These are phyloP conservation scores for Leptopilina syphax DNA, from an alignment of 2,888 invertebrate species.

Conservation along the genomic window DNA sequence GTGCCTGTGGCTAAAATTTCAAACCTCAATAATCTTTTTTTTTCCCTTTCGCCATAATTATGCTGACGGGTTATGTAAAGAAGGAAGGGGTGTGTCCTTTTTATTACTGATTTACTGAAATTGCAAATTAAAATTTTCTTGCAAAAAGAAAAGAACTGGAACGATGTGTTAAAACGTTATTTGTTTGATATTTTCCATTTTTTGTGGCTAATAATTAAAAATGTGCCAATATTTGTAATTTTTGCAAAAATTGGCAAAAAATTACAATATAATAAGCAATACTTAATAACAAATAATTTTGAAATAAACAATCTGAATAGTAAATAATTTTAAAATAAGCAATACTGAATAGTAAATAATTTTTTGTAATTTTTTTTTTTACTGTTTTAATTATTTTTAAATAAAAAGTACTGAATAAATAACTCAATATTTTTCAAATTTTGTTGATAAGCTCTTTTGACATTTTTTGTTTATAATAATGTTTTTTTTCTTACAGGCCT, in stretches of 20 bases:
- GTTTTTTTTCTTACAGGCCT: slow-evolving; percentile 65
- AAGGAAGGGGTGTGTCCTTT: slow-evolving; percentile 36
- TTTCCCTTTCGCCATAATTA: slow-evolving; percentile 33
- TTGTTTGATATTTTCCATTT: neutral
- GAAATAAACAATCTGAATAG: too few relatives aligned
- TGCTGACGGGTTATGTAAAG: slow-evolving; percentile 34
- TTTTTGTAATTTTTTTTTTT: too few relatives aligned
- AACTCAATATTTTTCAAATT: too few relatives aligned
- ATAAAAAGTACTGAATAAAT: too few relatives aligned
- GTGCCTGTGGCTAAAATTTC: slow-evolving; percentile 30
- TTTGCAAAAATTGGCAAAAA: too few relatives aligned
- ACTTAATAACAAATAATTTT: too few relatives aligned
- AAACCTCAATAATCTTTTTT: slow-evolving; percentile 14
- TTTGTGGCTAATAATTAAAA: too few relatives aligned
- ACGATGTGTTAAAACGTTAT: neutral
- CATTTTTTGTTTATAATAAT: neutral
- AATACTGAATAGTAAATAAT: too few relatives aligned
- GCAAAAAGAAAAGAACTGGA: neutral
- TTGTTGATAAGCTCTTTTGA: neutral
- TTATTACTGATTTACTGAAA: slow-evolving; percentile 27
- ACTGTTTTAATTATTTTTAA: too few relatives aligned
- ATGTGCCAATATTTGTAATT: too few relatives aligned
- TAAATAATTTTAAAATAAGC: too few relatives aligned
- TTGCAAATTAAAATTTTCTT: neutral
- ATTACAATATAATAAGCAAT: too few relatives aligned